Conservation (phyloP, 2,888 invertebrate species). For the Erpobdella octoculata region DNA sequence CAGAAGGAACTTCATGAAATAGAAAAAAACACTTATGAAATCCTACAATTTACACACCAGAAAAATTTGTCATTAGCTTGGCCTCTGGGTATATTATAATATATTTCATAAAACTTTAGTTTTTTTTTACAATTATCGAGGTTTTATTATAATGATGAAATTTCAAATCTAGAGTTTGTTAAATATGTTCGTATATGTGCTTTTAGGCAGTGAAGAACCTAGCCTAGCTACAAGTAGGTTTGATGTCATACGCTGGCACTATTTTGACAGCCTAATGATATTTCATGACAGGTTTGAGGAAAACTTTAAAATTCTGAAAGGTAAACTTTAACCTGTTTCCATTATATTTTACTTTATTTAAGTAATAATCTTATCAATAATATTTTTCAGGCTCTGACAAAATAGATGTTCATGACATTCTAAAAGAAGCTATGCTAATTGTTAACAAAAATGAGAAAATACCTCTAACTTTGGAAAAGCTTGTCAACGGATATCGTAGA, state of each 20-base stretch:
- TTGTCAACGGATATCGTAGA: constrained; percentile 64
- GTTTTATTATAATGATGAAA: no score
- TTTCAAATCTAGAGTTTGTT: no score
- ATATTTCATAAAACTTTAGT: not conserved
- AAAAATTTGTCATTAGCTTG: not conserved
- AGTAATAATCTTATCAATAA: constrained; percentile 3
- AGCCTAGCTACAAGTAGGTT: constrained; percentile 66
- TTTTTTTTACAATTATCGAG: no score
- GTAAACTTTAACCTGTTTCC: constrained; percentile 37
- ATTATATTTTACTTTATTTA: not conserved
- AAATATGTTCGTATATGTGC: no score
- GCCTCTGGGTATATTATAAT: not conserved
- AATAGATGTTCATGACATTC: constrained; percentile 64
- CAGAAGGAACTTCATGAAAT: not conserved
- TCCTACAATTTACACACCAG: not conserved
- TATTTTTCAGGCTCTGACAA: not conserved
- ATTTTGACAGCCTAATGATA: constrained; percentile 75
- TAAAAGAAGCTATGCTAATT: constrained; percentile 41
- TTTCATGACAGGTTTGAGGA: constrained; percentile 73
- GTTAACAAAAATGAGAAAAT: constrained; percentile 43
- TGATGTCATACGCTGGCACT: constrained; percentile 77
- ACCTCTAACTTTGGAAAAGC: constrained; percentile 51
- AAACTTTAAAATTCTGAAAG: constrained; percentile 61
- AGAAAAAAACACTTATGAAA: not conserved
- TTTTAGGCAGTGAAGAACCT: constrained; percentile 55